Evolutionary conservation across 2,888 invertebrate species (phyloP), one percentile per base, ranked within the genome.

Genomic region (Margaritifera margaritifera): DNA sequence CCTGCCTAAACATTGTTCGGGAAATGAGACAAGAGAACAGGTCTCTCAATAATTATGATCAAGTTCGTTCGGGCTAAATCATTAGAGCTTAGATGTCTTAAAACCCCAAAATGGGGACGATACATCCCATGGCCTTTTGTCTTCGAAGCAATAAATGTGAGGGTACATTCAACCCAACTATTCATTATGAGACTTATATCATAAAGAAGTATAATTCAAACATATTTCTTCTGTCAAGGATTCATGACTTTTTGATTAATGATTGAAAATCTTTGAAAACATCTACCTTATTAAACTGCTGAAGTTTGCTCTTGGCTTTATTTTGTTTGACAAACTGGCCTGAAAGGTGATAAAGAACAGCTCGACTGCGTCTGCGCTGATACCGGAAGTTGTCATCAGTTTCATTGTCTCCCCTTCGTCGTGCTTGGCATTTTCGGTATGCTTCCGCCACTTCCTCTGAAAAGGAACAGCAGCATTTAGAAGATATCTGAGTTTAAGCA

Each of bases 221-320:
- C 2, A 42, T 6, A 31, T 5, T 31, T 4, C 5, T 31, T 6
- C 6, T 4, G 31, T 42, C 42, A 42, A 42, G 11, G 42, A 11
- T 42, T 42, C 42, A 0, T 11, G 11, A 11, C 11, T 11, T 11
- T 27, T 42, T 11, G 42, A 42, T 42, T 42, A 42, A 2, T 42
- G 8, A 42, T 2, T 11, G 2, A 11, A 1, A 42, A 2, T 42
- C 15, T 15, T 42, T 42, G 11, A 11, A 42, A 19, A 8, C 4
- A 93, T 95, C 94, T 92, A 97, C 97, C 92, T 96, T 97, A 91
- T 96, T 97, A 84, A 97, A 92, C 92, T 97, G 97, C 87, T 97
- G 97, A 86, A 97, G 93, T 92, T 97, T 97, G 81, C 94, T 94
- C 92, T 97, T 92, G 91, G 94, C 94, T 71, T 86, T 88, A 91